Base-by-base conservation (phyloP, 2,113 vertebrate species). In the Rafetus swinhoei region DNA sequence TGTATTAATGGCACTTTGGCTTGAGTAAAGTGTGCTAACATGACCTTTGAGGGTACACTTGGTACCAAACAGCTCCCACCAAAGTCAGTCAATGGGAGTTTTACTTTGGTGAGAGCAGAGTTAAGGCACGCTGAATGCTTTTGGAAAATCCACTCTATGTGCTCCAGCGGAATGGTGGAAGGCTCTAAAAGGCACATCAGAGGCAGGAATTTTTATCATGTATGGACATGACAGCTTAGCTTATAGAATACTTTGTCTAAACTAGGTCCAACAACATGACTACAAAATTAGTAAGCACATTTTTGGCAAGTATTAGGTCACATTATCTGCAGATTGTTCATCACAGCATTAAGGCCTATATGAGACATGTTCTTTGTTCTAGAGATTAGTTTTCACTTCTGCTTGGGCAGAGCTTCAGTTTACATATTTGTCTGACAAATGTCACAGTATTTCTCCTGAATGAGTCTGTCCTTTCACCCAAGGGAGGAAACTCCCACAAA, bases 331-430 rank as follows among this genome's bases (percentile, higher is more conserved):
- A 84, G 69, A 90, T 87, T 87, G 7, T 45, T 85, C 72, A 77
- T 88, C 39, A 9, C 6, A 54, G 21, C 6, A 88, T 88, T 77
- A 72, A 93, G 86, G 29, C 7, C 45, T 92, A 79, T 86, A 83
- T 83, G 7, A 95, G 90, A 60, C 93, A 79, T 88, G 2, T 1
- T 92, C 57, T 92, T 95, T 88, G 14, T 90, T 93, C 74, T 94
- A 74, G 74, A 94, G 81, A 85, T 94, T 57, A 91, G 32, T 91
- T 94, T 96, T 89, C 59, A 89, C 24, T 60, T 91, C 55, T 86
- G 25, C 77, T 93, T 82, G 52, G 59, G 18, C 45, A 93, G 81
- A 90, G 50, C 80, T 95, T 95, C 5, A 0, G 32, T 15, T 92
- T 92, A 54, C 81, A n/a, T 22, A 55, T 86, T 91, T 84, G 55